A percentile compares a stretch with the other conserved stretches of the same genome.
These are phyloP conservation scores for Sander vitreus DNA, from an alignment of 2,113 vertebrate species.

Conservation along the genomic window DNA sequence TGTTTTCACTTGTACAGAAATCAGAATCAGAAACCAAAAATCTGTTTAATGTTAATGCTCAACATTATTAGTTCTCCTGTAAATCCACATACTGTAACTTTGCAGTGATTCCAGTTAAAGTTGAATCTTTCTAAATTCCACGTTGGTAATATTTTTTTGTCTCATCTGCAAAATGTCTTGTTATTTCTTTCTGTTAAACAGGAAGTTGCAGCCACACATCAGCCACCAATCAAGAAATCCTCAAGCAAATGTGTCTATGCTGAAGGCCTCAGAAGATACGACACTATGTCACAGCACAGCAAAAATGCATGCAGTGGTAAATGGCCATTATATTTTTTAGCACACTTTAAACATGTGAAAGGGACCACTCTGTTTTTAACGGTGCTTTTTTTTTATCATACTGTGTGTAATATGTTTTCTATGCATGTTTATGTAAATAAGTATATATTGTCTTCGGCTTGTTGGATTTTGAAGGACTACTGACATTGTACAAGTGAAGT, in stretches of 20 bases:
- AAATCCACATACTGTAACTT: not conserved
- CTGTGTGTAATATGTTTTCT: not conserved
- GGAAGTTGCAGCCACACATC: slow-evolving; percentile 78
- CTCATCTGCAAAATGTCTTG: not conserved
- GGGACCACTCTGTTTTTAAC: not conserved
- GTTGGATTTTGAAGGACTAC: not conserved
- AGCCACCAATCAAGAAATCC: slow-evolving; percentile 71
- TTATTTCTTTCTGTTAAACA: slow-evolving; percentile 62
- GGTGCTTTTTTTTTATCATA: not conserved
- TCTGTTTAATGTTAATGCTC: slow-evolving; percentile 2
- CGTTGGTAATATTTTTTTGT: not conserved
- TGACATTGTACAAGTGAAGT: not conserved
- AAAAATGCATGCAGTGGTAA: slow-evolving; percentile 80
- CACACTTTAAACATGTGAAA: not conserved
- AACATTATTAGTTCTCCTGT: not conserved
- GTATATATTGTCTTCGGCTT: not conserved
- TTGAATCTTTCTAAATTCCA: not conserved
- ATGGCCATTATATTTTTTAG: not conserved
- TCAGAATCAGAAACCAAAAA: slow-evolving; percentile 21
- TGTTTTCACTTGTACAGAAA: not conserved
- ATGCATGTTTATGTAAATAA: not conserved
- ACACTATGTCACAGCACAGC: slow-evolving; percentile 69
- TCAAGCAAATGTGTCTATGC: slow-evolving; percentile 65
- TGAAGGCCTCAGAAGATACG: slow-evolving; percentile 75
- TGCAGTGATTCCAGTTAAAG: not conserved